Conservation (phyloP, 2,888 invertebrate species). For the Allacma fusca region DNA sequence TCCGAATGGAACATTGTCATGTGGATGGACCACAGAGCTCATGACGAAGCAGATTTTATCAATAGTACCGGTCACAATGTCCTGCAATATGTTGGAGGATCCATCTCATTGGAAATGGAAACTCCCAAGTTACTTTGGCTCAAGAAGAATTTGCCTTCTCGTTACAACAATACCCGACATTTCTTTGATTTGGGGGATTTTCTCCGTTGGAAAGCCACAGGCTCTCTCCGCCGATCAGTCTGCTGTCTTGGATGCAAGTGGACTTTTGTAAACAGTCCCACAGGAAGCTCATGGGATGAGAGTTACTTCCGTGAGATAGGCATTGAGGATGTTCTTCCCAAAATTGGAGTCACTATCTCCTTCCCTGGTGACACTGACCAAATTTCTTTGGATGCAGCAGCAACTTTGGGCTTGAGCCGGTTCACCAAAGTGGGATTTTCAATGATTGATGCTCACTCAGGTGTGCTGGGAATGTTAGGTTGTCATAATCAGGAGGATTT, state of each 20-base stretch:
- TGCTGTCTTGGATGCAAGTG: slow-evolving; percentile 95
- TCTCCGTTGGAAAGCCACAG: slow-evolving; percentile 90
- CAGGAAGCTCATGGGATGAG: slow-evolving; percentile 73
- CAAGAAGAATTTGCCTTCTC: slow-evolving; percentile 73
- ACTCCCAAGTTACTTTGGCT: slow-evolving; percentile 93
- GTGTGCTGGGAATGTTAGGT: slow-evolving; percentile 86
- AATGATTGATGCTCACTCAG: slow-evolving; percentile 95
- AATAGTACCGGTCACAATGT: slow-evolving; percentile 79
- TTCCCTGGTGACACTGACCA: slow-evolving; percentile 52
- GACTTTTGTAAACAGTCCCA: slow-evolving; percentile 79
- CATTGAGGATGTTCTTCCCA: slow-evolving; percentile 71
- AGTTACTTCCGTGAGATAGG: slow-evolving; percentile 78
- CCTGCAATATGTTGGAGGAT: slow-evolving; percentile 86
- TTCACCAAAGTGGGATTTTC: slow-evolving; percentile 86
- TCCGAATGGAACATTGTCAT: slow-evolving; percentile 83
- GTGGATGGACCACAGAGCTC: slow-evolving; percentile 93
- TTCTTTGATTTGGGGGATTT: slow-evolving; percentile 94
- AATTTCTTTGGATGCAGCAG: slow-evolving; percentile 68
- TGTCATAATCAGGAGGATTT: slow-evolving; percentile 66
- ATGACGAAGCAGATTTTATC: slow-evolving; percentile 79
- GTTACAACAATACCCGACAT: slow-evolving; percentile 72
- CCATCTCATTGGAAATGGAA: slow-evolving; percentile 96
- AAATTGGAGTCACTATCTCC: slow-evolving; percentile 60
- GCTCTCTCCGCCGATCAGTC: slow-evolving; percentile 70
- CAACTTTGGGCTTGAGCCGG: slow-evolving; percentile 73